Percentiles rank a stretch among this genome's conserved stretches.
These are phyloP conservation scores for Drosophila rhopaloa DNA, from an alignment of 1,140 invertebrate genomes.

Conservation along the genomic window DNA sequence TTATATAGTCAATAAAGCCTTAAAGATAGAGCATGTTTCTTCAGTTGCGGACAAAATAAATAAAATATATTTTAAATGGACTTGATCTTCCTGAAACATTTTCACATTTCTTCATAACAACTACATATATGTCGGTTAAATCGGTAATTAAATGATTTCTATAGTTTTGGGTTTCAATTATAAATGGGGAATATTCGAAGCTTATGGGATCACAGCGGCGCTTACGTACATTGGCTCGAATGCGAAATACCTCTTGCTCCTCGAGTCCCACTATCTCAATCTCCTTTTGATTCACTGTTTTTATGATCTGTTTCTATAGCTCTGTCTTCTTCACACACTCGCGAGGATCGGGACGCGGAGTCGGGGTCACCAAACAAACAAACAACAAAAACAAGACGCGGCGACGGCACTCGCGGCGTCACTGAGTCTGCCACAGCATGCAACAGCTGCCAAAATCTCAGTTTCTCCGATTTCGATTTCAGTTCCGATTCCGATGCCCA, in stretches of 20 bases:
- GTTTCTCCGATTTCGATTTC: slow-evolving; percentile 1
- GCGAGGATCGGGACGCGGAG: slow-evolving; percentile 56
- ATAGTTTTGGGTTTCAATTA: too few species aligned
- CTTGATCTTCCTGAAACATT: too few species aligned
- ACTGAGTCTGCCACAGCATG: slow-evolving; percentile 73
- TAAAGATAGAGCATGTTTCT: too few species aligned
- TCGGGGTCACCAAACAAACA: slow-evolving; percentile 39
- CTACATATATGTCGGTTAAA: too few species aligned
- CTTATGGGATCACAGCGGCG: not conserved
- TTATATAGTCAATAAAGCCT: too few species aligned
- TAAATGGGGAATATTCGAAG: slow-evolving; percentile 13
- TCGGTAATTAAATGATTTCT: too few species aligned
- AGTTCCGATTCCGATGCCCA: not conserved
- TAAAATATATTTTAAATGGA: too few species aligned
- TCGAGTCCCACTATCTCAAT: not conserved
- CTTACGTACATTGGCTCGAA: slow-evolving; percentile 32
- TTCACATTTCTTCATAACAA: too few species aligned
- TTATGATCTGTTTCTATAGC: slow-evolving; percentile 5
- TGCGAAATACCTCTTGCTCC: slow-evolving; percentile 11
- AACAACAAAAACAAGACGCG: slow-evolving; percentile 61
- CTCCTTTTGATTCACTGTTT: slow-evolving; percentile 2
- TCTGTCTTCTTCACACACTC: slow-evolving; percentile 36
- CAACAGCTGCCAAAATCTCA: slow-evolving; percentile 66
- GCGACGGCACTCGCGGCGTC: slow-evolving; percentile 54
- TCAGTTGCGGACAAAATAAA: too few species aligned